Evolutionary conservation across 2,888 invertebrate genomes (phyloP).

Genomic region (Platerodrilus igneus): DNA sequence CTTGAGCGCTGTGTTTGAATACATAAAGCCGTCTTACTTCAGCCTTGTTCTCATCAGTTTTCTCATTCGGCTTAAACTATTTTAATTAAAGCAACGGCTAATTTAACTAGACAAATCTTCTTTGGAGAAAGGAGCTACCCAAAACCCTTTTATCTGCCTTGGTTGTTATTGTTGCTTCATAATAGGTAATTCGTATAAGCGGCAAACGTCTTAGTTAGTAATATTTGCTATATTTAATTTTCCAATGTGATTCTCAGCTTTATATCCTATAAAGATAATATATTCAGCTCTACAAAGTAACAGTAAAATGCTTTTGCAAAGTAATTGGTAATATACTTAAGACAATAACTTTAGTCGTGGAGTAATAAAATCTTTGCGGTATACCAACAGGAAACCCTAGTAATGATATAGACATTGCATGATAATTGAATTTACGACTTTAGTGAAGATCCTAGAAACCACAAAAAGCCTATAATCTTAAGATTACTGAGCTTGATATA

Average conservation of each 20-base stretch:
- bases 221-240: too few relatives aligned
- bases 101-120: slow-evolving; percentile 49
- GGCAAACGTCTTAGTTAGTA: too few relatives aligned
- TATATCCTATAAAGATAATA: too few relatives aligned
- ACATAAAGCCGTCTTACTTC: slow-evolving; percentile 39
- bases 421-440: slow-evolving; percentile 24
- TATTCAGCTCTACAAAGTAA: too few relatives aligned
- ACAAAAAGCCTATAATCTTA: slow-evolving; percentile 22
- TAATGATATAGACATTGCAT: slow-evolving; percentile 21
- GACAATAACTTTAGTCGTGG: too few relatives aligned
- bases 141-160: slow-evolving; percentile 17
- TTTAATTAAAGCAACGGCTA: slow-evolving; percentile 50
- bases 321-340: too few relatives aligned
- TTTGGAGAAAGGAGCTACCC: slow-evolving; percentile 34
- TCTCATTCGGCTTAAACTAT: slow-evolving; percentile 47
- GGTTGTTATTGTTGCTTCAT: slow-evolving; percentile 35
- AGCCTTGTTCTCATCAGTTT: slow-evolving; percentile 44
- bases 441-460: slow-evolving; percentile 17
- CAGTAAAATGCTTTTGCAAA: too few relatives aligned
- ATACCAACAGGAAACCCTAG: slow-evolving; percentile 21
- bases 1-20: slow-evolving; percentile 31
- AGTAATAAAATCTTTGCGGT: slow-evolving; percentile 18
- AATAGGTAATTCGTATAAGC: slow-evolving; percentile 28
- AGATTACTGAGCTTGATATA: slow-evolving; percentile 19
- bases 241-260: too few relatives aligned